phyloP scores from a whole-genome alignment of 30 jellyfish, hydroid and myxozoan species.

The Aurelia coerulea region DNA sequence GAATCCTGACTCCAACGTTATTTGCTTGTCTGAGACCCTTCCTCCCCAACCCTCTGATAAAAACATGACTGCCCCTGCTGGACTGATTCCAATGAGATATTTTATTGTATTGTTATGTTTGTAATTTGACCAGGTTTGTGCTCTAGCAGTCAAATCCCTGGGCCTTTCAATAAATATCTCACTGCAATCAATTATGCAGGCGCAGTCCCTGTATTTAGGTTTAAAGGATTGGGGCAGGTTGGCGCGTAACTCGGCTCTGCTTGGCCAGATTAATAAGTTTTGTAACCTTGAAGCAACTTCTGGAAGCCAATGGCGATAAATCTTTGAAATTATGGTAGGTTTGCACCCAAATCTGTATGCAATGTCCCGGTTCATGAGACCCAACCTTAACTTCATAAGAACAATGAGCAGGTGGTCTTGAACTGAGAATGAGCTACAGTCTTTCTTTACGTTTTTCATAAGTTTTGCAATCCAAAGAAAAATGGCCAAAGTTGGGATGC shows the following conservation, averaged over 20 bases:
- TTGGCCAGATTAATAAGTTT: too few relatives aligned
- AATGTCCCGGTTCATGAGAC: too few relatives aligned
- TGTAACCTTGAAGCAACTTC: too few relatives aligned
- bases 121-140: conserved; percentile 72
- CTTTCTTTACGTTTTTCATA: too few relatives aligned
- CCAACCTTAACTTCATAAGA: too few relatives aligned
- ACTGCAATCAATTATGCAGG: conserved; percentile 73
- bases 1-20: conserved; percentile 59
- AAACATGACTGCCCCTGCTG: conserved; percentile 54
- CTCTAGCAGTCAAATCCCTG: conserved; percentile 33
- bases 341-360: too few relatives aligned
- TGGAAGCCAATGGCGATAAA: too few relatives aligned
- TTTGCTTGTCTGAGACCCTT: conserved; percentile 54
- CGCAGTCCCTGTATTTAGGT: conserved; percentile 23
- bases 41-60: conserved; percentile 69
- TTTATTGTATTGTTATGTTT: conserved; percentile 77
- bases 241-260: conserved; percentile 7
- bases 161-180: conserved; percentile 78
- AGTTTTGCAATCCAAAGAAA: too few relatives aligned
- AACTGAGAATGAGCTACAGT: too few relatives aligned
- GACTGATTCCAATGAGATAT: conserved; percentile 13
- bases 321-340: too few relatives aligned
- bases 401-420: too few relatives aligned
- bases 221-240: conserved; percentile 38
- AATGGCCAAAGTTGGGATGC: too few relatives aligned